Conservation (phyloP, 2,888 invertebrate genomes). For the Molorchus minor region DNA sequence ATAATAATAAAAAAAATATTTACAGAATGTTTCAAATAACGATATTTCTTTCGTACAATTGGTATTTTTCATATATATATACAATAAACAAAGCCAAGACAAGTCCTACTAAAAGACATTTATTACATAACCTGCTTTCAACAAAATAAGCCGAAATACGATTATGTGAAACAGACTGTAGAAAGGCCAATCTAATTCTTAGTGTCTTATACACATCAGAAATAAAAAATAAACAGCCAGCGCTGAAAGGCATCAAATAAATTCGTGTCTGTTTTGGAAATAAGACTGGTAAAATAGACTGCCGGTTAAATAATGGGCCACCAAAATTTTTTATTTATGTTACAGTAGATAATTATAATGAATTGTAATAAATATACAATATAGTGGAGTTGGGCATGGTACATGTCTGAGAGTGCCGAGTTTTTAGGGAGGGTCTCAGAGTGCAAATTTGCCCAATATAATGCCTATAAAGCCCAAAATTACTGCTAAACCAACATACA, state of each 20-base stretch:
- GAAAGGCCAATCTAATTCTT: conserved; percentile 41
- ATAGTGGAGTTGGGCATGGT: conserved; percentile 50
- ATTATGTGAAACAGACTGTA: conserved; percentile 47
- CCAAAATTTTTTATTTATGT: conserved; percentile 52
- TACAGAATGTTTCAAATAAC: conserved; percentile 48
- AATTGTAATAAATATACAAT: conserved; percentile 59
- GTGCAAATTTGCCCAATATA: conserved; percentile 82
- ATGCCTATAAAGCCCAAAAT: conserved; percentile 77
- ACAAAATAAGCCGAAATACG: conserved; percentile 35
- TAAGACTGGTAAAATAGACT: conserved; percentile 15
- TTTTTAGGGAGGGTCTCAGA: conserved; percentile 68
- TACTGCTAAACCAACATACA: conserved; percentile 73
- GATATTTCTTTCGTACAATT: conserved; percentile 37
- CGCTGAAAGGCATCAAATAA: conserved; percentile 30
- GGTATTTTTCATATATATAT: conserved; percentile 36
- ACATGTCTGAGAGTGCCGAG: conserved; percentile 39
- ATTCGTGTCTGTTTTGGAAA: conserved; percentile 11
- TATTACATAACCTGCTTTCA: conserved; percentile 27
- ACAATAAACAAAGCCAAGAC: conserved; percentile 38
- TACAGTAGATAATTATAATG: conserved; percentile 54
- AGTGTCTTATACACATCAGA: conserved; percentile 32
- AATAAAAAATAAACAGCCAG: conserved; percentile 29
- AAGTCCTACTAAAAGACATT: conserved; percentile 31
- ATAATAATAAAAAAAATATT: conserved; percentile 34
- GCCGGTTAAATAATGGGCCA: conserved; percentile 33